Base-by-base conservation (phyloP, 1,140 invertebrate genomes). In the Camponotus vicinus region DNA sequence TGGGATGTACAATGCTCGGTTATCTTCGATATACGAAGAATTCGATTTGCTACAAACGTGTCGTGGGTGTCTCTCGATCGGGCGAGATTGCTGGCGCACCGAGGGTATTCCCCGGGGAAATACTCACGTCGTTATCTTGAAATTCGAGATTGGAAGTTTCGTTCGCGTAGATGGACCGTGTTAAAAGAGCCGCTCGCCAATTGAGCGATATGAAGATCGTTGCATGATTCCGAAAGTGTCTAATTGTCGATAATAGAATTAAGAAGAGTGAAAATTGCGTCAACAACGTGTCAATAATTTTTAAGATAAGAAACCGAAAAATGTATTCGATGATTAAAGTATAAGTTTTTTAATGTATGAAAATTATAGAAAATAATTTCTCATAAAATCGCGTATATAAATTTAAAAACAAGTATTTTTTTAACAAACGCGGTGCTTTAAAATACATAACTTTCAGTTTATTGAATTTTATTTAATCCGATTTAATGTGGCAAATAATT, bases 121-220 rank as follows among this genome's bases (percentile, higher is more conserved):
- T 89, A 88, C 83, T 80, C 69, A 75, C 71, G 63, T 88, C 88
- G 87, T 86, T 89, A 86, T 78, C 75, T 86, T 52, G 87, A 73
- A 86, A 82, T 88, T 89, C 87, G 87, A 59, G 61, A 80, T 85
- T 80, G 70, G 45, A 75, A 70, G 52, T 40, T 71, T 76, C 77
- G 86, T 73, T 85, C 76, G 52, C 71, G 71, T 40, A 69, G 76
- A 75, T 63, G 67, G 40, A 18, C 13, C 55, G 52, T 40, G 69
- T 73, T 75, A 83, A 75, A 73, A 40, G 13, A 27, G 55, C 13
- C 55, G 55, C 37, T 59, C 40, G 27, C 70, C 79, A 61, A 73
- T 27, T 40, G 79, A 13, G 32, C 21, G 27, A 73, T 21, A 75
- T 49, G 70, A 73, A 49, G 79, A 61, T 59, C 59, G 55, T 32